Base-by-base conservation (phyloP, 1,140 invertebrate genomes). In the Bombus breviceps region DNA sequence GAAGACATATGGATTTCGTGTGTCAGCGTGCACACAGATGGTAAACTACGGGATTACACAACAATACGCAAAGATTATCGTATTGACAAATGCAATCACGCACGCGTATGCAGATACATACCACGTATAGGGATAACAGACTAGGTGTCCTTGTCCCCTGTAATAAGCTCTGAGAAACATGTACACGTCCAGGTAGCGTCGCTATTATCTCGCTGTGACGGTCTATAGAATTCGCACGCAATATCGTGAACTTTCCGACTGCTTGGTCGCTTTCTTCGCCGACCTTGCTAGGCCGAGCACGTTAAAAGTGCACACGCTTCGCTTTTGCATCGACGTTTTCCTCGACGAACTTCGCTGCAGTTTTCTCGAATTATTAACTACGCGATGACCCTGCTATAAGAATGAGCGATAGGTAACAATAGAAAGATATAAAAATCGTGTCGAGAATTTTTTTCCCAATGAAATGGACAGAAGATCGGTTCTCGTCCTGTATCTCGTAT, bases 201-300 rank as follows among this genome's bases (percentile, higher is more conserved):
- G 72, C 32, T 66, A 81, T 89, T 86, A 89, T 81, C 59, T 81
- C 64, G 57, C 28, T 76, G 37, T 47, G 77, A 34, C 37, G 75
- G 69, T 22, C 76, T 86, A 69, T 84, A 86, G 73, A 81, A 89
- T 86, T 86, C n/a, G 62, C 88, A 89, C 81, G 88, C 88, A 73
- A 86, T 81, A 83, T 69, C 83, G 37, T 57, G 86, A 86, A 89
- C 84, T 89, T 86, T 89, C 83, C 22, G 41, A 37, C 53, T 32
- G 37, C 39, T 53, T 79, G 53, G 37, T 37, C 69, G 82, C 72
- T 41, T 79, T 84, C 78, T 43, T 83, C 72, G 81, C 1, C 88
- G 88, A 87, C 88, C 88, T 89, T 89, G 84, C 88, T 64, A 80
- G 57, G 84, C 64, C 74, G 69, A 28, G 22, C 53, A 53, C 32